phyloP scores from a whole-genome alignment of 2,113 vertebrate genomes.

The human (Homo sapiens) region GRCh38 chr1:61496001-61496500 shows the following conservation, averaged over 20 bases:
- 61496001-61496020: neutral
- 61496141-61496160: neutral
- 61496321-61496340: conserved; percentile 11
- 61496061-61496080: neutral
- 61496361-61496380: neutral
- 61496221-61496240: neutral
- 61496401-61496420: neutral
- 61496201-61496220: neutral
- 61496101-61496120: neutral
- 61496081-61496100: neutral
- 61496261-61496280: neutral
- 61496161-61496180: neutral
- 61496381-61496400: neutral
- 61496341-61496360: neutral
- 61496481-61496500: conserved; percentile 60
- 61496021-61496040: neutral
- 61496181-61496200: neutral
- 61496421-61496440: conserved; percentile 25
- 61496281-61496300: neutral
- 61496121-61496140: neutral
- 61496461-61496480: conserved; percentile 52
- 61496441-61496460: conserved; percentile 8
- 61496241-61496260: neutral
- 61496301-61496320: neutral
- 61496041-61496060: neutral